A percentile compares a stretch with the other conserved stretches of the same genome.
Conservation (phyloP, 2,797 vertebrate species). For the Pseudopleuronectes americanus region DNA sequence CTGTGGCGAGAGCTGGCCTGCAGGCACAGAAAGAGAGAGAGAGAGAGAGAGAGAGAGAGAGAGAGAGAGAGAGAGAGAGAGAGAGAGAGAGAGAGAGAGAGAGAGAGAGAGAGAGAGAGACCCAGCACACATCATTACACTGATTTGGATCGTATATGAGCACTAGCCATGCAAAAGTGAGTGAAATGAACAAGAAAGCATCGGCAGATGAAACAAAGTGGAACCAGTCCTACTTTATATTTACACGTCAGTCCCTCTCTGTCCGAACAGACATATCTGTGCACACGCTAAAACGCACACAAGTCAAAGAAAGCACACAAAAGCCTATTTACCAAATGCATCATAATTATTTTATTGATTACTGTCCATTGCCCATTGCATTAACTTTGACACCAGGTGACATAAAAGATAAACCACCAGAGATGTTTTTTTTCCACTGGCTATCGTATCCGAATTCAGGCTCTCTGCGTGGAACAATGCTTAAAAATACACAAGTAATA, state of each 20-base stretch:
- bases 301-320: constrained; percentile 8
- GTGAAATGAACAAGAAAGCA: constrained; percentile 47
- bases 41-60: constrained; percentile 1
- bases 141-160: constrained; percentile 58
- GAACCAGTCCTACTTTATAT: constrained; percentile 60
- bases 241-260: constrained; percentile 48
- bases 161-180: constrained; percentile 31
- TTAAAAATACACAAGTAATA: constrained; percentile 54
- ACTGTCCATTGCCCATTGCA: constrained; percentile 39
- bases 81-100: no score
- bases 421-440: constrained; percentile 46
- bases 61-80: no score
- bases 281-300: constrained; percentile 10
- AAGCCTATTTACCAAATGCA: constrained; percentile 39
- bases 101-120: background rate
- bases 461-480: constrained; percentile 45
- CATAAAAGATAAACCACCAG: constrained; percentile 36
- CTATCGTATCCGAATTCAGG: constrained; percentile 33
- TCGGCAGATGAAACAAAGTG: constrained; percentile 36
- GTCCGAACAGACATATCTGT: background rate
- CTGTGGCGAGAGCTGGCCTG: constrained; percentile 41
- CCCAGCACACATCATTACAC: constrained; percentile 54
- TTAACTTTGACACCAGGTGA: constrained; percentile 31
- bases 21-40: constrained; percentile 20
- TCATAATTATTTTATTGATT: constrained; percentile 56